These are phyloP conservation scores for Rhinichthys osculus DNA, from an alignment of 2,797 vertebrate genomes.

Conservation along the genomic window DNA sequence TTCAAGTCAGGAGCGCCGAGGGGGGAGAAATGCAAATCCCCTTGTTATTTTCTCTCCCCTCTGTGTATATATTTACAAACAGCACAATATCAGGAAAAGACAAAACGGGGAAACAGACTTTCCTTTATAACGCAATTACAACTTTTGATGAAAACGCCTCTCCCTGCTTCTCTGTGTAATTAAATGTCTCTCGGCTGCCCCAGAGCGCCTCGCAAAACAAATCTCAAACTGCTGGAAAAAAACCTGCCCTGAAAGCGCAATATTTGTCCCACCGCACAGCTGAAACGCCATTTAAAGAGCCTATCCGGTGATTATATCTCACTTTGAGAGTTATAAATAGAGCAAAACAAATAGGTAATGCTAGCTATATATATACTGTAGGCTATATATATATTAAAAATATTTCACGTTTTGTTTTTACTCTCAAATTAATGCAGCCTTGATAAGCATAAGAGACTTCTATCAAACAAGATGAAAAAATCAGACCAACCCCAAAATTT, in stretches of 20 bases:
- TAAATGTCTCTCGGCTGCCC: conserved; percentile 77
- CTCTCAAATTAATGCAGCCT: too few species aligned
- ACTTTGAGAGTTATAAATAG: not conserved
- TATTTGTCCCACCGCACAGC: conserved; percentile 15
- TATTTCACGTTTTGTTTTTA: not conserved
- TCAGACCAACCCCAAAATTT: too few species aligned
- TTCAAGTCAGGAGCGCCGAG: conserved; percentile 50
- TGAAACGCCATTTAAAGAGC: conserved; percentile 19
- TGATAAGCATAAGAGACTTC: too few species aligned
- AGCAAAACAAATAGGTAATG: not conserved
- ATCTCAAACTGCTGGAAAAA: conserved; percentile 68
- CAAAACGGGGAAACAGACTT: conserved; percentile 67
- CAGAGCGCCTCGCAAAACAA: conserved; percentile 67
- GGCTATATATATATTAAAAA: too few species aligned
- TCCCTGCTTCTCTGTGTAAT: conserved; percentile 69
- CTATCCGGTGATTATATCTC: not conserved
- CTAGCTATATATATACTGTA: not conserved
- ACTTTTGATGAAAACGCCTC: conserved; percentile 63
- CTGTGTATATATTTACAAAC: conserved; percentile 54
- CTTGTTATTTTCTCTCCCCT: conserved; percentile 52
- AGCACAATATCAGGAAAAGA: conserved; percentile 68
- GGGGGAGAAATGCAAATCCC: conserved; percentile 51
- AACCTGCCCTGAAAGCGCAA: conserved; percentile 56
- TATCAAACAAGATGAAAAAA: too few species aligned
- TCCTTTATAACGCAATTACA: conserved; percentile 59